Evolutionary conservation across 2,797 vertebrate genomes (phyloP).

Genomic region (Halcyon chelicuti): DNA sequence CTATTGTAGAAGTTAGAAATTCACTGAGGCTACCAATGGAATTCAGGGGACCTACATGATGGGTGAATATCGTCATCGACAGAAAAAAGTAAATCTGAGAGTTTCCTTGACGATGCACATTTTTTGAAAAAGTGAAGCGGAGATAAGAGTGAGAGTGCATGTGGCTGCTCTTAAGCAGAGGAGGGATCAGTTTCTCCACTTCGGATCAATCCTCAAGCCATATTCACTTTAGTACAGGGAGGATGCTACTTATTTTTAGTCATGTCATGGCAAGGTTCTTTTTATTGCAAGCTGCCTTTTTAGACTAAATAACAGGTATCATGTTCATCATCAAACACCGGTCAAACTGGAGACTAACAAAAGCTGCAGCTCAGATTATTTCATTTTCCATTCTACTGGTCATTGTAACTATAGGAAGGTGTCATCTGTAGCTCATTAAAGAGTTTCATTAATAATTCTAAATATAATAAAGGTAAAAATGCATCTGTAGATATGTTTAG

Average conservation of each 20-base stretch:
- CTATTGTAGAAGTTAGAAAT: neutral
- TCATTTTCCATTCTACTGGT: neutral
- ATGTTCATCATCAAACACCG: neutral
- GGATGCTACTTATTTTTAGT: neutral
- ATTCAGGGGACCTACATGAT: neutral
- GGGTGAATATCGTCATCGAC: rapidly evolving
- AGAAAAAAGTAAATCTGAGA: neutral
- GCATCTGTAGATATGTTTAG: neutral
- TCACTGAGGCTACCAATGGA: neutral
- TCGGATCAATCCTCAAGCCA: neutral
- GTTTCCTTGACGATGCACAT: neutral
- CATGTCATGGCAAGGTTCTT: neutral
- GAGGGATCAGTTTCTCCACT: neutral
- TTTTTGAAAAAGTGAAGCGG: neutral
- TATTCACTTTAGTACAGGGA: neutral
- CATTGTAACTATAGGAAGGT: neutral
- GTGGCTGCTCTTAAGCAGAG: neutral
- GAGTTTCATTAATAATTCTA: neutral
- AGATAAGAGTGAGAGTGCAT: neutral
- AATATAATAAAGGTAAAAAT: neutral
- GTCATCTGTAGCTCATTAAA: neutral
- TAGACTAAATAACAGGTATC: neutral
- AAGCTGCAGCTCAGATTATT: neutral
- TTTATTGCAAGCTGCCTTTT: neutral
- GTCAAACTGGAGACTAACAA: neutral